These are phyloP conservation scores for Leptonema lineaticorne DNA, from an alignment of 1,140 invertebrate species.

Conservation along the genomic window DNA sequence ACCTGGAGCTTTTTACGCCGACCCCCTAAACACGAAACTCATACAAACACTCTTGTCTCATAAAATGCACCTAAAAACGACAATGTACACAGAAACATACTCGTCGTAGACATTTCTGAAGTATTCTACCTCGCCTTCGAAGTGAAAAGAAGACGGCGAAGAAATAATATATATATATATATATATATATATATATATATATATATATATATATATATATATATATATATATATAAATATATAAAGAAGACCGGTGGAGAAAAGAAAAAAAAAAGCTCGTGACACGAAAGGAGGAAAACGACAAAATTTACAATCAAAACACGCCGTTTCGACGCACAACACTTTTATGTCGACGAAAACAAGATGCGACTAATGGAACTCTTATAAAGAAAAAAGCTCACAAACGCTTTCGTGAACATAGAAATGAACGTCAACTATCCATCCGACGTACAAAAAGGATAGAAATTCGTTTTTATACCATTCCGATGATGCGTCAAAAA, in stretches of 20 bases:
- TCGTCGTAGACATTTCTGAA: neutral
- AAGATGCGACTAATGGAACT: neutral
- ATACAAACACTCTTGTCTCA: neutral
- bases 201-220: too few relatives aligned
- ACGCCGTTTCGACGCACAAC: neutral
- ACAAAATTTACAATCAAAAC: constrained; percentile 1
- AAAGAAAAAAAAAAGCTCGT: too few relatives aligned
- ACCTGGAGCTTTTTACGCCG: too few relatives aligned
- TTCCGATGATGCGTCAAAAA: too few relatives aligned
- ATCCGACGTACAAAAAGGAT: too few relatives aligned
- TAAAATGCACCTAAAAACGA: constrained; percentile 10
- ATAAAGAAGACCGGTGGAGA: too few relatives aligned
- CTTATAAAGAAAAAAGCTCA: neutral
- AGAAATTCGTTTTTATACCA: too few relatives aligned
- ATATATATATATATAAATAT: too few relatives aligned
- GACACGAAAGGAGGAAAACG: too few relatives aligned
- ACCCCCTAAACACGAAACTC: neutral
- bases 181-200: too few relatives aligned
- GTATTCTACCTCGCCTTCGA: neutral
- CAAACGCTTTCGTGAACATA: neutral
- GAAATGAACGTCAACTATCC: too few relatives aligned
- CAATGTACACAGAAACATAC: constrained; percentile 12
- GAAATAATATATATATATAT: too few relatives aligned
- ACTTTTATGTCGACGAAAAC: neutral
- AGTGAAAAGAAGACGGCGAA: neutral